These are phyloP conservation scores for Trissolcus japonicus DNA, from an alignment of 2,888 invertebrate genomes.

Conservation along the genomic window DNA sequence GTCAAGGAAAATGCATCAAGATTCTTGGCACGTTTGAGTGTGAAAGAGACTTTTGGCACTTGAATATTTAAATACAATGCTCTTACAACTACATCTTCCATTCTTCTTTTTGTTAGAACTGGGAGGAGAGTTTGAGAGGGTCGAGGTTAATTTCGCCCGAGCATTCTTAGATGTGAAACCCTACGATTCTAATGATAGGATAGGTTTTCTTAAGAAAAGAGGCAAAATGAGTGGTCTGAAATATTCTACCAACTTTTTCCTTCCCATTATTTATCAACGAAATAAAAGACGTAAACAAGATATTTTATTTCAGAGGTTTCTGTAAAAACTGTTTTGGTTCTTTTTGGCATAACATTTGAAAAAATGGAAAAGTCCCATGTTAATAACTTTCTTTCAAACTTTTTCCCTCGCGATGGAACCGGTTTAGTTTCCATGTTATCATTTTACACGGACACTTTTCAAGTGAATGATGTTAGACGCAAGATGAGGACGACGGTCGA, in stretches of 20 bases:
- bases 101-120: constrained; percentile 34
- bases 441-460: constrained; percentile 42
- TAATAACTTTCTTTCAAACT: constrained; percentile 21
- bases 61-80: constrained; percentile 66
- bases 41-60: constrained; percentile 58
- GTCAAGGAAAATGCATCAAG: constrained; percentile 42
- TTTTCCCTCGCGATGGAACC: constrained; percentile 18
- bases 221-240: constrained; percentile 3
- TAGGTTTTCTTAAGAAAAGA: constrained; percentile 21
- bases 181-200: constrained; percentile 17
- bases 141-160: constrained; percentile 58
- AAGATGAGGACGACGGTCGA: constrained; percentile 32
- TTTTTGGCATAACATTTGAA: neutral
- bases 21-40: constrained; percentile 36
- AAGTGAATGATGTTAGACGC: constrained; percentile 36
- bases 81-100: constrained; percentile 53
- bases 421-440: constrained; percentile 39
- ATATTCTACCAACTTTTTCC: neutral
- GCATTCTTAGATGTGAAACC: constrained; percentile 31
- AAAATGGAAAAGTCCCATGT: constrained; percentile 8
- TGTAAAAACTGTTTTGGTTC: no score
- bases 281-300: no score
- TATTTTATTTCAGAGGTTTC: no score
- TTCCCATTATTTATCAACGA: no score
- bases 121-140: constrained; percentile 46